Evolutionary conservation across 2,888 invertebrate genomes (phyloP).

Genomic region (Argynnis bischoffii): DNA sequence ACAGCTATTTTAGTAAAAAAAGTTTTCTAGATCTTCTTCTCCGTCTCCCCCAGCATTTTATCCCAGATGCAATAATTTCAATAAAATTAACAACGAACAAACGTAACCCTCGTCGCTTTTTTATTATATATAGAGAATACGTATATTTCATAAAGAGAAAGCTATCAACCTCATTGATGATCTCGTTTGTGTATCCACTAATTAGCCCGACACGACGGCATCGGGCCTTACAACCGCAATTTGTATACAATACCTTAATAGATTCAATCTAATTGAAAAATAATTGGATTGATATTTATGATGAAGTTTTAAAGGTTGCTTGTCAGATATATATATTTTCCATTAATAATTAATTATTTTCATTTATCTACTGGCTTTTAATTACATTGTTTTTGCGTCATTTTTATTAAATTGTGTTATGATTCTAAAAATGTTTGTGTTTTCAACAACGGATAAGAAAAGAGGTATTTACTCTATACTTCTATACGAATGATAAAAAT

Average conservation of each 20-base stretch:
- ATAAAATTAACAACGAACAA: not conserved
- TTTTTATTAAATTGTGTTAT: too few species aligned
- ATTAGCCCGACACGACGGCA: slow-evolving; percentile 24
- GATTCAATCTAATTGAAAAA: slow-evolving; percentile 16
- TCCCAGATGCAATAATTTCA: not conserved
- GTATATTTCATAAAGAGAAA: not conserved
- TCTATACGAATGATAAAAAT: too few species aligned
- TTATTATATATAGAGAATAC: not conserved
- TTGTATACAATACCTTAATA: slow-evolving; percentile 19
- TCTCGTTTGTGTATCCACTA: slow-evolving; percentile 12
- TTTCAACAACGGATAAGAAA: too few species aligned
- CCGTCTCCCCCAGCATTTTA: too few species aligned
- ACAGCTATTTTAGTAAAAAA: too few species aligned
- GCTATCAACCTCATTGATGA: not conserved
- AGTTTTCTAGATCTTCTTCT: too few species aligned
- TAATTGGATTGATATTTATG: slow-evolving; percentile 29
- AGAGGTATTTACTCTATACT: too few species aligned
- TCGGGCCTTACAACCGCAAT: slow-evolving; percentile 23
- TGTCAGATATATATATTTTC: slow-evolving; percentile 1
- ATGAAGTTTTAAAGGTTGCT: slow-evolving; percentile 12
- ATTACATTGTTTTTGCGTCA: not conserved
- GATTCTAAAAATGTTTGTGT: too few species aligned
- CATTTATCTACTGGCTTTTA: slow-evolving; percentile 4
- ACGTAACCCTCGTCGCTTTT: not conserved
- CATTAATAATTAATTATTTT: not conserved